Base-by-base conservation (phyloP, 2,113 vertebrate species). In the Apaloderma vittatum region DNA sequence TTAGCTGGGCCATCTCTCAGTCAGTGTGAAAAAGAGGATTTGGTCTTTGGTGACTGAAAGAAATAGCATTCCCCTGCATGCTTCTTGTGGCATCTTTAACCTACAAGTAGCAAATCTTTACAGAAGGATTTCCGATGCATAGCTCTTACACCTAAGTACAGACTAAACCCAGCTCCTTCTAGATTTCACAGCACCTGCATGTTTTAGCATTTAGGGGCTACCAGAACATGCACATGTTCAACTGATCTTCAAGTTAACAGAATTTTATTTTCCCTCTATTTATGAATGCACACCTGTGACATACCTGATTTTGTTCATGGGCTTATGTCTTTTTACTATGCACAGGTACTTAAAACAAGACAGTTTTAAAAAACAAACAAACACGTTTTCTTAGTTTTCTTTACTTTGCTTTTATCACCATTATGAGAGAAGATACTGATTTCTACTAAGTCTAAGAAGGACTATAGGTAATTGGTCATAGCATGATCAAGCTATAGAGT, bases 1-100 rank as follows among this genome's bases (percentile, higher is more conserved):
- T 30, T 46, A 74, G 26, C 14, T 23, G 70, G 48, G 48, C 22
- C 0, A 0, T 7, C 49, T 52, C 61, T 22, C 58, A 36, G 51
- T 37, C 71, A 36, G 11, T 2, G 15, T 6, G 11, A 48, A 90
- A 79, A 76, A 58, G 17, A 36, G 11, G 36, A 80, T 61, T 70
- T 63, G 11, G 20, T 34, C 37, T 73, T 67, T 46, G 24, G 77
- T 20, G 21, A 72, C 57, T 14, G 19, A 88, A 78, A 49, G 43
- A 87, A 85, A 18, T 10, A 26, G 7, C 8, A 63, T 62, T 48
- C 91, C 48, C 22, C 75, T 92, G 51, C 19, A 34, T 8, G 18
- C 32, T 72, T 54, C 46, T 72, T 68, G 32, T 15, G 72, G 27
- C 16, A 68, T 21, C 19, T 85, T 75, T 26, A 80, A 77, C 8